A percentile compares a stretch with the other conserved stretches of the same genome.
These are phyloP conservation scores for Euzophera pinguis DNA, from an alignment of 2,888 invertebrate genomes.

Conservation along the genomic window DNA sequence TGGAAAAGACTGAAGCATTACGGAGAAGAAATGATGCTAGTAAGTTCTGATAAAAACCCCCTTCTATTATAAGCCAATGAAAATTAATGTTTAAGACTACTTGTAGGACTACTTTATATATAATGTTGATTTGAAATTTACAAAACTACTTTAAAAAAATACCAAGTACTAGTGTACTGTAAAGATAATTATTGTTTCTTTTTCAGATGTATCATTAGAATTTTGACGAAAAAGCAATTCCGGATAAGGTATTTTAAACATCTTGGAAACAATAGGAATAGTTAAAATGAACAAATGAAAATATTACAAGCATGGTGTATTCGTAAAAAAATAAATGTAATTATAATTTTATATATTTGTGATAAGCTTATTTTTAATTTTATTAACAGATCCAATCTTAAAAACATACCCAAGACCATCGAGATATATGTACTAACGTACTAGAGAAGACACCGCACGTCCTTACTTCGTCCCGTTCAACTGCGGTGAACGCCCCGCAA, in stretches of 20 bases:
- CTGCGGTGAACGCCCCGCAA: too few relatives aligned
- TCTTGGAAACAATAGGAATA: too few relatives aligned
- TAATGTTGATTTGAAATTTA: too few relatives aligned
- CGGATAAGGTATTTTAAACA: too few relatives aligned
- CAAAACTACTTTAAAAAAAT: not conserved
- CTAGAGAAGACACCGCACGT: too few relatives aligned
- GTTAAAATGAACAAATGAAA: not conserved
- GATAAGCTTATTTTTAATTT: not conserved
- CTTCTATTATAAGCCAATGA: too few relatives aligned
- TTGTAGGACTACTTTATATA: too few relatives aligned
- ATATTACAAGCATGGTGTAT: constrained; percentile 16
- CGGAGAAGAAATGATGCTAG: constrained; percentile 60
- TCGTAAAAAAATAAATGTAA: constrained; percentile 13
- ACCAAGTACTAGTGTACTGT: too few relatives aligned
- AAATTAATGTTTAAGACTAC: too few relatives aligned
- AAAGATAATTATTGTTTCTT: not conserved
- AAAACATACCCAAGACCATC: too few relatives aligned
- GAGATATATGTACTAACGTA: too few relatives aligned
- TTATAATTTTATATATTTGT: not conserved
- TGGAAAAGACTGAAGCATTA: constrained; percentile 68
- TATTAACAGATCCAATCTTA: not conserved
- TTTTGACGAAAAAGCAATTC: constrained; percentile 32
- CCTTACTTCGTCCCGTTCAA: too few relatives aligned
- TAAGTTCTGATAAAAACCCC: constrained; percentile 30
- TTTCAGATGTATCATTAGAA: constrained; percentile 44